Evolutionary conservation across 2,113 vertebrate genomes (phyloP), one percentile per base, ranked within the genome.

Genomic region (Periophthalmodon schlosseri): DNA sequence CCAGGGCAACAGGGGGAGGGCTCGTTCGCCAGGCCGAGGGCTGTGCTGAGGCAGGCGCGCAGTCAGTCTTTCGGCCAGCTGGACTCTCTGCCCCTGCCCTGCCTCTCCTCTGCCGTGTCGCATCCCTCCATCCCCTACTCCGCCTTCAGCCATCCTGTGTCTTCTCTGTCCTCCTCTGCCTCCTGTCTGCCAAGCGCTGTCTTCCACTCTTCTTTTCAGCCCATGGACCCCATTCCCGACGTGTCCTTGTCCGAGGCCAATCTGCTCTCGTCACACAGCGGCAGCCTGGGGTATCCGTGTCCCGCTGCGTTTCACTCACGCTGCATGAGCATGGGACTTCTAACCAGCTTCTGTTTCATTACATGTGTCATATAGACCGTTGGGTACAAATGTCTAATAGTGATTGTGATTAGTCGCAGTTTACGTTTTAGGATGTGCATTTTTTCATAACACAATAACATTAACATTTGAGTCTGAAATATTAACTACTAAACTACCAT

Each of bases 141-240:
- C 83, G 24, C 77, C 78, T 77, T 88, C 61, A 89, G 83, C 82
- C 91, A 80, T 84, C 88, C 80, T 81, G 76, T 86, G 84, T 90
- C 94, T 69, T 87, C 93, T 33, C 63, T 91, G 79, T 87, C 76
- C 24, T 76, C 84, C 73, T 75, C 84, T 74, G 60, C 80, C 69
- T 84, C 90, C 86, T 89, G 87, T 93, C 86, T 91, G 84, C 87
- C 91, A 87, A 85, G 78, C 90, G 70, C 86, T 71, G 71, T 85
- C 87, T 92, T 94, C 93, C 95, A 96, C 85, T 91, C 94, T 85
- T 95, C 95, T 91, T 95, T 96, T 93, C 96, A 97, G 90, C 97
- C 96, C 93, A 94, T 94, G 97, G 96, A 97, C 76, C 91, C 96
- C 89, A 93, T 94, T 91, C 94, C 96, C 18, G 97, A 97, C 84